A percentile compares a stretch with the other conserved stretches of the same genome.
These are phyloP conservation scores for Corapipo altera DNA, from an alignment of 2,113 vertebrate genomes.

Conservation along the genomic window DNA sequence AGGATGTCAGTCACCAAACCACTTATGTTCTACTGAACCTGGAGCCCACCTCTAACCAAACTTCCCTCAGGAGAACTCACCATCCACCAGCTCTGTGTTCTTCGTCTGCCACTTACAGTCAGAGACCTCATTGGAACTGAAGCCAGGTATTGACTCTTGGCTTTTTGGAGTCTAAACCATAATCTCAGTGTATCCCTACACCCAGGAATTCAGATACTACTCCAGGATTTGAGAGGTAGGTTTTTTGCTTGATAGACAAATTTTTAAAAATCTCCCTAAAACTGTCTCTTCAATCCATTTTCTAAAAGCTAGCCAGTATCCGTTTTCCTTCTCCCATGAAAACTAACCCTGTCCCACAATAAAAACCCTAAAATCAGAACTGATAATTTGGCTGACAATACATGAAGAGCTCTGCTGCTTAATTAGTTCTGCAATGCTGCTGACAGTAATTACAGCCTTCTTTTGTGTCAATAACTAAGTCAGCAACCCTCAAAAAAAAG, in stretches of 20 bases:
- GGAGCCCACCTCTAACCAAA: neutral
- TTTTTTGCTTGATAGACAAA: neutral
- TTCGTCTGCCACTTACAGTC: neutral
- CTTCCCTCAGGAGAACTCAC: neutral
- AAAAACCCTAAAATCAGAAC: constrained; percentile 16
- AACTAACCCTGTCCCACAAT: neutral
- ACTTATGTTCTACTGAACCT: neutral
- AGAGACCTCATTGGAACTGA: neutral
- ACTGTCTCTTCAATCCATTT: neutral
- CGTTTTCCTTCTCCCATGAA: neutral
- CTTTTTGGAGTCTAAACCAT: neutral
- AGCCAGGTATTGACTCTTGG: neutral
- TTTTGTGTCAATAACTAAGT: constrained; percentile 41
- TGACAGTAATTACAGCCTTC: constrained; percentile 41
- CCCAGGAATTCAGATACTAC: neutral
- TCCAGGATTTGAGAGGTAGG: neutral
- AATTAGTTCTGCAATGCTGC: constrained; percentile 33
- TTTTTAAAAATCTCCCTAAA: neutral
- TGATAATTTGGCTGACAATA: constrained; percentile 34
- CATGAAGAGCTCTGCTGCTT: neutral
- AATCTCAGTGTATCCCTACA: neutral
- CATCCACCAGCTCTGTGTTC: neutral
- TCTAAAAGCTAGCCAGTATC: neutral
- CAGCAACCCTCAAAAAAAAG: neutral
- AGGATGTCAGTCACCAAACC: neutral